These are phyloP conservation scores for Leucozona laternaria DNA, from an alignment of 2,888 invertebrate genomes.

Conservation along the genomic window DNA sequence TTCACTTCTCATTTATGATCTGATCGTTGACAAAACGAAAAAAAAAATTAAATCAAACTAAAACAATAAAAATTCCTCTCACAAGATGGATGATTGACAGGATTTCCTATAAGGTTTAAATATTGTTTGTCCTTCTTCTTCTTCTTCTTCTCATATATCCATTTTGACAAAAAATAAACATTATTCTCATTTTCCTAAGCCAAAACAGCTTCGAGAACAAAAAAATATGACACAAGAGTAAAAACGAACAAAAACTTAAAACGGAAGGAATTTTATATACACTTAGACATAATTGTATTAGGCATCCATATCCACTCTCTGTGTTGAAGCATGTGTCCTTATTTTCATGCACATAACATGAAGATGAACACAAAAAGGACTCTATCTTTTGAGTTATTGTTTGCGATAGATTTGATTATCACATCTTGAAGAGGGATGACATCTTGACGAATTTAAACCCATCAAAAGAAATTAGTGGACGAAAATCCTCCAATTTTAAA, in stretches of 20 bases:
- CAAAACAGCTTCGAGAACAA: neutral
- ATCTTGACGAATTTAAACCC: neutral
- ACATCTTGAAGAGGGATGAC: slow-evolving; percentile 68
- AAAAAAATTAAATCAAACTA: neutral
- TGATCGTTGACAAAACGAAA: neutral
- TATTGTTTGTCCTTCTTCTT: slow-evolving; percentile 40
- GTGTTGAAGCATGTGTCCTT: slow-evolving; percentile 62
- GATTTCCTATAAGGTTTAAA: slow-evolving; percentile 64
- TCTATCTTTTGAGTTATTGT: slow-evolving; percentile 64
- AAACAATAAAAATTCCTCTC: neutral
- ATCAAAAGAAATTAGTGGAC: neutral
- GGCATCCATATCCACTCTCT: slow-evolving; percentile 38
- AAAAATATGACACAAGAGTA: neutral
- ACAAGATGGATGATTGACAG: slow-evolving; percentile 65
- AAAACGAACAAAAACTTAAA: slow-evolving; percentile 46
- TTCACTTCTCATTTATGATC: slow-evolving; percentile 48
- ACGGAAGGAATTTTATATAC: slow-evolving; percentile 37
- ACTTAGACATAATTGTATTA: slow-evolving; percentile 68
- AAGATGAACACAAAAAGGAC: slow-evolving; percentile 64
- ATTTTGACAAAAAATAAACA: slow-evolving; percentile 41
- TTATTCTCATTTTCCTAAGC: slow-evolving; percentile 7
- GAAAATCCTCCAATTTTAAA: neutral
- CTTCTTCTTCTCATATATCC: neutral
- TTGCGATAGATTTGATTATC: slow-evolving; percentile 71
- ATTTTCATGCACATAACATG: slow-evolving; percentile 58